These are phyloP conservation scores for Sinopyrophorus schimmeli DNA, from an alignment of 2,888 invertebrate species.

Conservation along the genomic window DNA sequence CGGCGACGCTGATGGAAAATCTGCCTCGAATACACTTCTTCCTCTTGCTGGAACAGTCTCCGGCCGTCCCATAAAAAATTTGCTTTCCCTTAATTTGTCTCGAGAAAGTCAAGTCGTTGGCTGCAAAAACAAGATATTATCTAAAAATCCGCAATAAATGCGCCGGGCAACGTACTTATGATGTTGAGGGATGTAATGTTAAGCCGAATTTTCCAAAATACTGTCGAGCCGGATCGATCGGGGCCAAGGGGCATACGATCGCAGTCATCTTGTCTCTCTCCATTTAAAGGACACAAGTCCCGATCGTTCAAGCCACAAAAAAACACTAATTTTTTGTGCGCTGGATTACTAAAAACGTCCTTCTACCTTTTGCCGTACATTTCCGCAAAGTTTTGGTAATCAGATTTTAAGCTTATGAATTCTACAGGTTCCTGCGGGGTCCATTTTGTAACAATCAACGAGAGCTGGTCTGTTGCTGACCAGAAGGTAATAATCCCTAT, in stretches of 20 bases:
- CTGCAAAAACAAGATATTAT: no score
- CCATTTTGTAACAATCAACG: slow-evolving; percentile 79
- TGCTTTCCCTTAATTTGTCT: slow-evolving; percentile 58
- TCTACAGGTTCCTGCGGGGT: slow-evolving; percentile 68
- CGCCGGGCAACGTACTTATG: slow-evolving; percentile 58
- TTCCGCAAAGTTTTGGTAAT: slow-evolving; percentile 76
- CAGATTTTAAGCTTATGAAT: slow-evolving; percentile 69
- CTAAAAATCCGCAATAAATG: background rate
- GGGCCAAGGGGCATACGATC: slow-evolving; percentile 61
- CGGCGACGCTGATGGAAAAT: slow-evolving; percentile 69
- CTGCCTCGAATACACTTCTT: slow-evolving; percentile 73
- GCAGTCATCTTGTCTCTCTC: slow-evolving; percentile 61
- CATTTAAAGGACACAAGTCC: slow-evolving; percentile 66
- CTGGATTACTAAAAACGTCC: background rate
- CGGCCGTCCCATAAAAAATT: slow-evolving; percentile 76
- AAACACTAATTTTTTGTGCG: no score
- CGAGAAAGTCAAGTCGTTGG: slow-evolving; percentile 76
- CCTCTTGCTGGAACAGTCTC: slow-evolving; percentile 78
- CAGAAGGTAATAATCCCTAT: slow-evolving; percentile 70
- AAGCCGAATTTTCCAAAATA: slow-evolving; percentile 74
- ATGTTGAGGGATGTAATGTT: slow-evolving; percentile 72
- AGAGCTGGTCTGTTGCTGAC: slow-evolving; percentile 65
- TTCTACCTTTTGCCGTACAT: slow-evolving; percentile 69
- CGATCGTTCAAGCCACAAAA: slow-evolving; percentile 55
- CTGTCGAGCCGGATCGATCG: slow-evolving; percentile 68